Base-by-base conservation (phyloP, 2,888 invertebrate genomes). In the Steinernema carpocapsae region DNA sequence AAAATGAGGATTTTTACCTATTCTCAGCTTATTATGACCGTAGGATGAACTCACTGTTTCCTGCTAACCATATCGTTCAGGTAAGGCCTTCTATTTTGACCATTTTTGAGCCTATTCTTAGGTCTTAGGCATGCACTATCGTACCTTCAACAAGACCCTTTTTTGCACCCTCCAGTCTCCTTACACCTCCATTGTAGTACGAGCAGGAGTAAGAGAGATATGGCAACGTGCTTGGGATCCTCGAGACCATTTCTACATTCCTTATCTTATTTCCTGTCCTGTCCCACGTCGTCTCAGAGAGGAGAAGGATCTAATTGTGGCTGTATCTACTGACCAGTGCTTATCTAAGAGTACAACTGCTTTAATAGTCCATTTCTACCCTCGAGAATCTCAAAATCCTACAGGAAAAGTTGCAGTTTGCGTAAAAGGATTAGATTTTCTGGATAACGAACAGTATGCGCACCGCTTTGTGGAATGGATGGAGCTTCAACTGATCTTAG, bases 351-450 rank as follows among this genome's bases (percentile, higher is more conserved):
- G 12, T 1, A 32, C 32, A 1, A 19, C 17, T 3, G 64, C 32
- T 37, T 37, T 64, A 17, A 64, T 29, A 64, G 64, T 64, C 26
- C 64, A 32, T 1, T 32, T 17, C 32, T 29, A 64, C 64, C 17
- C 10, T 12, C 48, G 6, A 2, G 51, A 51, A 52, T 64, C 29
- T 4, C 32, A 70, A 32, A 26, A 26, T 70, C 79, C 1, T 48
- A 45, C 72, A 26, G 74, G 70, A 10, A 80, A 89, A 48, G 92
- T 92, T 80, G 92, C 91, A 14, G 89, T 93, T 56, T 93, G 93
- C 84, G 92, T 93, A 0, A 93, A 93, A 88, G 95, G 96, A 0
- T 90, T 97, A 73, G 95, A 95, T 88, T 96, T 95, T 87, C 91
- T 94, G 1, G 93, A 81, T 78, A 78, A 85, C 78, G 43, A 72